A percentile compares a stretch with the other conserved stretches of the same genome.
Evolutionary conservation across 2,888 invertebrate species (phyloP).

Genomic region (Xestoiulus laeticollis): DNA sequence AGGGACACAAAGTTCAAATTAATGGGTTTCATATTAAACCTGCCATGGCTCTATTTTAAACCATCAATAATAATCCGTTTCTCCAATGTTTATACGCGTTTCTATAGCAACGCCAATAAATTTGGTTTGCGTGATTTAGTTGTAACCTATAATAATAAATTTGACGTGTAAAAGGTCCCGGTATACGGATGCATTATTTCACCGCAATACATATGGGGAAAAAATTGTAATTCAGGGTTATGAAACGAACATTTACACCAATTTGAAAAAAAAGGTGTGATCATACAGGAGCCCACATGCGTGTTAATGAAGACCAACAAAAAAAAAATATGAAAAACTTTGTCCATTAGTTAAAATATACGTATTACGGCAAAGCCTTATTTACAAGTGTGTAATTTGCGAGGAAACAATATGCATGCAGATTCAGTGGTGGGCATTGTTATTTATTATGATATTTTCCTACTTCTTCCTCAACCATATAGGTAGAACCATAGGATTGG

Average conservation of each 20-base stretch:
- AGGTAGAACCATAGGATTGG: background rate
- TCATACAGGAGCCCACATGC: background rate
- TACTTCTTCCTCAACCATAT: background rate
- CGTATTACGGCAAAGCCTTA: background rate
- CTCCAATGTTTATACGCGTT: background rate
- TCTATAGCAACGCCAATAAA: background rate
- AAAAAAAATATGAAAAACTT: background rate
- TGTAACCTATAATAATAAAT: conserved; percentile 39
- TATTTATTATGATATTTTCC: background rate
- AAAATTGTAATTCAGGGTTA: background rate
- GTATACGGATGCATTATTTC: background rate
- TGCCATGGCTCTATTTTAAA: background rate
- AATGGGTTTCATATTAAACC: background rate
- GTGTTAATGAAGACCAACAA: background rate
- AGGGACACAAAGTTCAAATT: background rate
- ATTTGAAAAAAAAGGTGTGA: conserved; percentile 7
- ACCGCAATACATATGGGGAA: background rate
- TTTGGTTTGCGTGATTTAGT: conserved; percentile 37
- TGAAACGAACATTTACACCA: background rate
- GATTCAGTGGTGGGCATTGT: background rate
- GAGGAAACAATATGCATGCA: background rate
- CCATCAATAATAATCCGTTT: conserved; percentile 14
- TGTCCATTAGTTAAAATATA: conserved; percentile 35
- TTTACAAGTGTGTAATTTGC: conserved; percentile 34
- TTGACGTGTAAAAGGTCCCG: conserved; percentile 9